Evolutionary conservation across 2,113 vertebrate species (phyloP).

Genomic region (Rattus norvegicus): DNA sequence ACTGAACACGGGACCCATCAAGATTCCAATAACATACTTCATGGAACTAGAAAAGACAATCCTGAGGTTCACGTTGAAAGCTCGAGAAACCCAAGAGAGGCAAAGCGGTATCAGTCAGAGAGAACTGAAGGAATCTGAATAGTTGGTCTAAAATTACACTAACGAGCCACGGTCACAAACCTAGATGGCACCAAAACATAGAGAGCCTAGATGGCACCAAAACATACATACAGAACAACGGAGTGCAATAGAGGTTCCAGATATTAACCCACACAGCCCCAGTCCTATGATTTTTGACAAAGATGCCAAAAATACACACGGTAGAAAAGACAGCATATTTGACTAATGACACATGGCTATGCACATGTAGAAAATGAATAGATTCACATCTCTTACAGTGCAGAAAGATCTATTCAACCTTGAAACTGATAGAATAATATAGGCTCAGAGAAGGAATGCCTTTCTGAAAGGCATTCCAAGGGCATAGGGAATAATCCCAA

Average conservation of each 20-base stretch:
- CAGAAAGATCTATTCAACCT: neutral
- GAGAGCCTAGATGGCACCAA: too few species aligned
- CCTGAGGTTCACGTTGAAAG: neutral
- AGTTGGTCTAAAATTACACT: neutral
- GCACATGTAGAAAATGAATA: neutral
- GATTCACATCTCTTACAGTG: too few species aligned
- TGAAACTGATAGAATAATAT: neutral
- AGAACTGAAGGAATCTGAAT: neutral
- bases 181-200: neutral
- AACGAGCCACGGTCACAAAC: neutral
- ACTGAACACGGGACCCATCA: neutral
- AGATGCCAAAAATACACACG: neutral
- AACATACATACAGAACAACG: neutral
- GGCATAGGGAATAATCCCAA: too few species aligned
- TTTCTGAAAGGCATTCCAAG: neutral
- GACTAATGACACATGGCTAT: neutral
- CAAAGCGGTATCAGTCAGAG: neutral
- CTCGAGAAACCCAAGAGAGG: neutral
- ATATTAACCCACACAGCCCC: neutral
- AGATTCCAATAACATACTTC: neutral
- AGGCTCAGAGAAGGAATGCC: neutral
- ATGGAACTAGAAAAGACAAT: neutral
- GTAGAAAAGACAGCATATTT: neutral
- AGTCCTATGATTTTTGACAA: neutral
- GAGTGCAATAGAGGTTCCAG: neutral